A percentile compares a stretch with the other conserved stretches of the same genome.
These are phyloP conservation scores for Stichodactyla helianthus DNA, from an alignment of 64 coral and sea anemone species.

Conservation along the genomic window DNA sequence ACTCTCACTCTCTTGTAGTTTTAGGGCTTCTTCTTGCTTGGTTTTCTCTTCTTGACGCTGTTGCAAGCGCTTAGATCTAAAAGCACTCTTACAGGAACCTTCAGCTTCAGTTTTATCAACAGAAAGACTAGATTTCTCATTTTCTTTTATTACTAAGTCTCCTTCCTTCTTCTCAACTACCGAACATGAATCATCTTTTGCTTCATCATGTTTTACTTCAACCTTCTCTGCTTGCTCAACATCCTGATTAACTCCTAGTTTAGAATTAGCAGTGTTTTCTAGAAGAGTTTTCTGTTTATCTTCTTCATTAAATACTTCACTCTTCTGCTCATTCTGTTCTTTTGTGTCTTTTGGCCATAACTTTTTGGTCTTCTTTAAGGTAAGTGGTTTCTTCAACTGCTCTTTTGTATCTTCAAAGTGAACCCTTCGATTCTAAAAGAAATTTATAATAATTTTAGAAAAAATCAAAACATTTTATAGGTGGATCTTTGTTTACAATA, in stretches of 20 bases:
- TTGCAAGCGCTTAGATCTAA: constrained; percentile 61
- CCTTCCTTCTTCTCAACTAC: background rate
- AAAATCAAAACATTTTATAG: too few species aligned
- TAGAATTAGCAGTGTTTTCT: background rate
- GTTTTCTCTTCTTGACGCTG: constrained; percentile 4
- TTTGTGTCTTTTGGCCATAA: background rate
- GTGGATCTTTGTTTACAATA: too few species aligned
- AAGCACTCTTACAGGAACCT: constrained; percentile 15
- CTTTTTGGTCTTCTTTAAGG: background rate
- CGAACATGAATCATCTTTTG: background rate
- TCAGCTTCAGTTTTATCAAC: constrained; percentile 3
- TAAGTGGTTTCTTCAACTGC: background rate
- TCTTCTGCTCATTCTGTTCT: background rate
- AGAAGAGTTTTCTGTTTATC: background rate
- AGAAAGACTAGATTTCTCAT: background rate
- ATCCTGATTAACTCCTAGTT: background rate
- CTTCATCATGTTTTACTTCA: background rate
- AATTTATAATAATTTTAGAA: background rate
- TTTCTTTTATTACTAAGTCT: background rate
- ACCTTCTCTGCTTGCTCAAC: background rate
- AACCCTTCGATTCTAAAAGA: background rate
- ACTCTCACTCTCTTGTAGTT: background rate
- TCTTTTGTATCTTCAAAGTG: background rate
- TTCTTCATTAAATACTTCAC: background rate
- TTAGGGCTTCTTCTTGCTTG: background rate